phyloP scores from a whole-genome alignment of 37 sponge, comb jelly and placozoan genomes.

The Corticium candelabrum region DNA sequence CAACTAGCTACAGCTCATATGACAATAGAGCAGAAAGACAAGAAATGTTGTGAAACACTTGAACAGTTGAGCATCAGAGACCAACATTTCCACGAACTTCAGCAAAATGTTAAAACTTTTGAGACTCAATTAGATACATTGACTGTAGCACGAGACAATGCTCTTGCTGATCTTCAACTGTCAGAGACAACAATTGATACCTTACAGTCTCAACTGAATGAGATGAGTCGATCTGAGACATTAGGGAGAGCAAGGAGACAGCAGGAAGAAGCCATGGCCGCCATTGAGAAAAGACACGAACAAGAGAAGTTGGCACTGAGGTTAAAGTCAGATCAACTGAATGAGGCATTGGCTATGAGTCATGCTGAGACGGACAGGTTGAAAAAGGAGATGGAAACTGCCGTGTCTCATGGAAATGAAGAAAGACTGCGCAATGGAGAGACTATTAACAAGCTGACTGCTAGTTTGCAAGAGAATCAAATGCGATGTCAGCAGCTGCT shows the following conservation, averaged over 20 bases:
- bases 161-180: background rate
- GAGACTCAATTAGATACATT: background rate
- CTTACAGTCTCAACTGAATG: background rate
- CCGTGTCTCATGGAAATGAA: background rate
- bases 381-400: background rate
- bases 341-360: background rate
- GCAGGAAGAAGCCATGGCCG: background rate
- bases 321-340: background rate
- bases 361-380: background rate
- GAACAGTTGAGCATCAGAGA: too few relatives aligned
- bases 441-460: background rate
- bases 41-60: background rate
- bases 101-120: background rate
- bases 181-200: background rate
- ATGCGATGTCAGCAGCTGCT: background rate
- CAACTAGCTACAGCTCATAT: background rate
- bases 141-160: background rate
- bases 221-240: background rate
- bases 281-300: background rate
- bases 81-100: too few relatives aligned
- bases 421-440: background rate
- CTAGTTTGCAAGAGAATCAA: background rate
- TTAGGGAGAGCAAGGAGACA: background rate
- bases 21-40: background rate
- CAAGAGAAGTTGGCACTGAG: background rate